Evolutionary conservation across 2,113 vertebrate genomes (phyloP), one percentile per base, ranked within the genome.

Genomic region (Charadrius vociferus): DNA sequence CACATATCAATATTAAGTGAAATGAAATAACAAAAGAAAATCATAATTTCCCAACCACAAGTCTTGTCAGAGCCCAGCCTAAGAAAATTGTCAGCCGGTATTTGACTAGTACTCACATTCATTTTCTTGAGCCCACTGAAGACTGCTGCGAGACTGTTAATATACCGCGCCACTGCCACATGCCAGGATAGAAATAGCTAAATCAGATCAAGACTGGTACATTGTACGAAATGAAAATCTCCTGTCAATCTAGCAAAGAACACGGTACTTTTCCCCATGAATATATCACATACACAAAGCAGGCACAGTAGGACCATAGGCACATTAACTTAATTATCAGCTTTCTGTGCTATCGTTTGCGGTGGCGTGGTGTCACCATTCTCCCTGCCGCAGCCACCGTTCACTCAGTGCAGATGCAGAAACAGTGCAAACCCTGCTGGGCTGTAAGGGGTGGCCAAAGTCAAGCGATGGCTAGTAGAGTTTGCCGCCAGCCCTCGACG

Each of bases 1-100:
- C 39, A 83, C 82, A 78, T 34, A 91, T 74, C 70, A 86, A 50
- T 70, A 87, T 56, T 73, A 93, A 91, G 36, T 59, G 68, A 97
- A 96, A 92, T 52, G 34, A 86, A 96, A 41, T 73, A 91, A 87
- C 70, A 75, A 41, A 58, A 86, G 78, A 73, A 94, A 94, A 66
- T 34, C 4, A 55, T 94, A 32, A 82, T 91, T 94, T 93, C 12
- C 39, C 47, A 73, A 43, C 53, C 45, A 50, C 52, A 78, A 43
- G 30, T 82, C 53, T 65, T 52, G 62, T 58, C 84, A 79, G 55
- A 91, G 47, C n/a, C 72, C 50, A 88, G 43, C 23, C 75, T 72
- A 36, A 65, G 90, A 90, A 92, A 83, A 77, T 19, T 71, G 37
- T 55, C 90, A 86, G 75, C 36, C 55, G 59, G 15, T 47, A 39